Percentiles rank a stretch among this genome's conserved stretches.
Evolutionary conservation across 2,113 vertebrate genomes (phyloP).

Genomic region (Callaeas wilsoni): DNA sequence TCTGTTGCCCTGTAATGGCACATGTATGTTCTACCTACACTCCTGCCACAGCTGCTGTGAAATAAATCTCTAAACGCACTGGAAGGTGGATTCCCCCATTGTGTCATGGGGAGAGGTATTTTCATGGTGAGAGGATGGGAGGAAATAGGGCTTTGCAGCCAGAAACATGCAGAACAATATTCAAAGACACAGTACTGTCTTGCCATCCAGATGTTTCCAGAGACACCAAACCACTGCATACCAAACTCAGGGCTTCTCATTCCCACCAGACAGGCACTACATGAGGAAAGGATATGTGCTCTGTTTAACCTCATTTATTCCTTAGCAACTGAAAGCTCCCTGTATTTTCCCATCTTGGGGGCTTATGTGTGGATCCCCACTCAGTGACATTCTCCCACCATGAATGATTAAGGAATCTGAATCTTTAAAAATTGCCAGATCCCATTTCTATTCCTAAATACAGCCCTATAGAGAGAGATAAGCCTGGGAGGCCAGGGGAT

Average conservation of each 20-base stretch:
- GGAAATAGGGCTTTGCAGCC: background rate
- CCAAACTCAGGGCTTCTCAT: background rate
- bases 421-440: slow-evolving; percentile 62
- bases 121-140: background rate
- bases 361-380: slow-evolving; percentile 40
- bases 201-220: slow-evolving; percentile 39
- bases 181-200: background rate
- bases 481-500: background rate
- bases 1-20: background rate
- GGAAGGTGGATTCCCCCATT: slow-evolving; percentile 27
- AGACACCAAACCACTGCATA: slow-evolving; percentile 16
- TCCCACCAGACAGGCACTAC: slow-evolving; percentile 25
- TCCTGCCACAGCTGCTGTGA: slow-evolving; percentile 8
- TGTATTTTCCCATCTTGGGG: slow-evolving; percentile 57
- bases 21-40: background rate
- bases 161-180: background rate
- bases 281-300: slow-evolving; percentile 21
- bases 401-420: slow-evolving; percentile 61
- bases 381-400: slow-evolving; percentile 59
- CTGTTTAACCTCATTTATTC: slow-evolving; percentile 55
- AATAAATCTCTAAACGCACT: slow-evolving; percentile 25
- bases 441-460: slow-evolving; percentile 54
- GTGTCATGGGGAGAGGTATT: background rate
- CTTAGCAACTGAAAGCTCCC: slow-evolving; percentile 56
- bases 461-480: background rate